Evolutionary conservation across 2,113 vertebrate species (phyloP), one percentile per base, ranked within the genome.

Genomic region (Fukomys damarensis): DNA sequence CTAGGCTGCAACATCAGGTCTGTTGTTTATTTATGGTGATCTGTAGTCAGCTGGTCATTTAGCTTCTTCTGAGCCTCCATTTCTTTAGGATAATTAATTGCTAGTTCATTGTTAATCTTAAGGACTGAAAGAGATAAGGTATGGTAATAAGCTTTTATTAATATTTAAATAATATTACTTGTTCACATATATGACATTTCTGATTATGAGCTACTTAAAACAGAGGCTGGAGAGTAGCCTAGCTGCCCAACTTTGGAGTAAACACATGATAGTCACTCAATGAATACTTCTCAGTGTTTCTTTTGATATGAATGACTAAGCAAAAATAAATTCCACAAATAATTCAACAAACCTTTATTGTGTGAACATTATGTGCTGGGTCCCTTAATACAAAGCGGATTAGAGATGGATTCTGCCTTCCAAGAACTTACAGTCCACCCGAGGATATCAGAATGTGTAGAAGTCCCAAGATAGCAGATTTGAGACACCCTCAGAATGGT

Each of bases 301-400:
- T 58, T 32, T 95, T 90, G 77, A 63, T 83, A 35, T 41, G 6
- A 8, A 70, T 43, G 65, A 49, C 58, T 95, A 86, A 79, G 24
- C 56, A 96, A 91, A 93, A 95, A 96, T 95, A 85, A 88, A 83
- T 83, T 94, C 86, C 94, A 94, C 86, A 86, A 86, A 80, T 94
- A 94, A 85, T 95, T 96, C 66, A 74, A 96, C 70, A 96, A 87
- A 95, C 28, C 79, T 94, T 95, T 96, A 94, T 94, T 95, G 54
- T 97, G 91, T 91, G 82, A 92, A 97, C 86, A 86, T 83, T 56
- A 56, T 68, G 79, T 94, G 66, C 77, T 70, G 63, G 17, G 83
- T 86, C 59, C 61, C 66, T 96, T 94, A 63, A 91, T 74, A 96
- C 94, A 97, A 82, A 95, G 77, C 85, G 77, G 59, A 96, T 90